A percentile compares a stretch with the other conserved stretches of the same genome.
phyloP scores from a whole-genome alignment of 2,888 invertebrate species.

The Scaptodrosophila latifasciaeformis region DNA sequence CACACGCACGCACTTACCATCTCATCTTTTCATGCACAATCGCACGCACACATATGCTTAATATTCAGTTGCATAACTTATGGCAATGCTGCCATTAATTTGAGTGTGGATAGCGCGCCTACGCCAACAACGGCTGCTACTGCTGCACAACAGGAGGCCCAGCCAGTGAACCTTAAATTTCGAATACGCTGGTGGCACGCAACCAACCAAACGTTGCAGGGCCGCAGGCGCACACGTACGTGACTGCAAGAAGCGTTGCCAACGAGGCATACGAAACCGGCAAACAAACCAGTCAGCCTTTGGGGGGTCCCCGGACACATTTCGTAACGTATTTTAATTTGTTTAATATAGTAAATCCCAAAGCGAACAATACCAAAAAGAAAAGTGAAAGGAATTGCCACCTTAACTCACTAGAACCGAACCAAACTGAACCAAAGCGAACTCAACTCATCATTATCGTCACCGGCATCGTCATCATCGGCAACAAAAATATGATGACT shows the following conservation, averaged over 20 bases:
- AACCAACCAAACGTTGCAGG: slow-evolving; percentile 47
- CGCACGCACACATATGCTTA: slow-evolving; percentile 34
- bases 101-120: slow-evolving; percentile 36
- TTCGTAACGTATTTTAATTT: slow-evolving; percentile 55
- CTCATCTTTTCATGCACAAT: neutral
- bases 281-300: neutral
- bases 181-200: too few relatives aligned
- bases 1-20: neutral
- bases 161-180: too few relatives aligned
- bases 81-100: slow-evolving; percentile 62
- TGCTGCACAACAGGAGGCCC: too few relatives aligned
- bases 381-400: slow-evolving; percentile 35
- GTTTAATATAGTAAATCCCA: slow-evolving; percentile 52
- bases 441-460: slow-evolving; percentile 47
- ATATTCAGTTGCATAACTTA: slow-evolving; percentile 69
- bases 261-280: neutral
- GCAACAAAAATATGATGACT: neutral
- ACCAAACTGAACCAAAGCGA: too few relatives aligned
- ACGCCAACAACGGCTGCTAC: neutral
- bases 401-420: neutral
- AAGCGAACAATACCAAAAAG: slow-evolving; percentile 9
- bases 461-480: slow-evolving; percentile 13
- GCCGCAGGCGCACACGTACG: slow-evolving; percentile 68
- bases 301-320: neutral
- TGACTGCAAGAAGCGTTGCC: slow-evolving; percentile 26